These are phyloP conservation scores for Cottus gobio DNA, from an alignment of 2,113 vertebrate genomes.

Conservation along the genomic window DNA sequence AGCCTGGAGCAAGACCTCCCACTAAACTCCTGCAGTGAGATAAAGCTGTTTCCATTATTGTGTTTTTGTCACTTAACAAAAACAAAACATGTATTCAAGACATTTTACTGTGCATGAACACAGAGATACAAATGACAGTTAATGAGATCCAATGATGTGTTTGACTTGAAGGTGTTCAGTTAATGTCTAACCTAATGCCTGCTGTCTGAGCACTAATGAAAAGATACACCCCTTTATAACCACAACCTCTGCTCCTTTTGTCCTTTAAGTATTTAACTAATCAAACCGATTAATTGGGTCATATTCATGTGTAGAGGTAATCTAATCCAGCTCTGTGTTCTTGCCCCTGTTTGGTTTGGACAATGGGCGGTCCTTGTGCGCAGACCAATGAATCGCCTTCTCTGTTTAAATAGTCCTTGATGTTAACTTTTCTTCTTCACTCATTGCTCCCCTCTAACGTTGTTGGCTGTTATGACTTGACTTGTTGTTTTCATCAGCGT, in stretches of 20 bases:
- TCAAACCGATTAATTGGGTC: constrained; percentile 26
- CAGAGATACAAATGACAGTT: background rate
- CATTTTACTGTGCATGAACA: background rate
- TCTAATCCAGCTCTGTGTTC: constrained; percentile 36
- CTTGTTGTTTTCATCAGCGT: constrained; percentile 72
- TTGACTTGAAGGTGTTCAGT: constrained; percentile 1
- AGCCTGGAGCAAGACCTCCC: background rate
- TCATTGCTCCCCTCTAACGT: constrained; percentile 87
- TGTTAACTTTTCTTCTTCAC: constrained; percentile 89
- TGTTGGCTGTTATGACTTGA: constrained; percentile 89
- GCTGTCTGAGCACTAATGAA: constrained; percentile 3
- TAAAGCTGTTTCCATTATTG: background rate
- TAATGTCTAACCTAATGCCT: background rate
- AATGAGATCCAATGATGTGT: constrained; percentile 6
- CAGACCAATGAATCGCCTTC: constrained; percentile 85
- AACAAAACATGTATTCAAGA: too few species aligned
- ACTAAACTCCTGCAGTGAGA: background rate
- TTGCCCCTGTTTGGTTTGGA: constrained; percentile 65
- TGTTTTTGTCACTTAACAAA: background rate
- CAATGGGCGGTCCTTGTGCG: constrained; percentile 82
- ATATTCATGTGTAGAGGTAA: constrained; percentile 29
- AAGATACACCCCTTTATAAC: background rate
- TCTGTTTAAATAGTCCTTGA: constrained; percentile 93
- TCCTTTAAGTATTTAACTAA: background rate
- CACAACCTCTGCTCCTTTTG: background rate